Evolutionary conservation across 2,888 invertebrate species (phyloP).

Genomic region (Emmelina monodactyla): DNA sequence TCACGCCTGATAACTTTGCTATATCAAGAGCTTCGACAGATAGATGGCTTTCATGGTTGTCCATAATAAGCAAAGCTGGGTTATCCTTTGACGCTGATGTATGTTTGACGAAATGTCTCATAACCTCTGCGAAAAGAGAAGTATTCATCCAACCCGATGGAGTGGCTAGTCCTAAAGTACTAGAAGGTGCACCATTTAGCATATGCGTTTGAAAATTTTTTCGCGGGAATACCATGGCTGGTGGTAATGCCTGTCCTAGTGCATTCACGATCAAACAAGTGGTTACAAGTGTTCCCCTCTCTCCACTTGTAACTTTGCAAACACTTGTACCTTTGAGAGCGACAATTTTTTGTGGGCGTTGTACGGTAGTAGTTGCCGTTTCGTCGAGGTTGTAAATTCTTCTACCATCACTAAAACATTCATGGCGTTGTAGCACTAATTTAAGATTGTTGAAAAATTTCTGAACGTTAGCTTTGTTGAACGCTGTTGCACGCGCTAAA

Average conservation of each 20-base stretch:
- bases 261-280: conserved; percentile 16
- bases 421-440: conserved; percentile 11
- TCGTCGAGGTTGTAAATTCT: conserved; percentile 13
- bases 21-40: conserved; percentile 14
- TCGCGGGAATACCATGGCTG: conserved; percentile 15
- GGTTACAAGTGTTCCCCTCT: conserved; percentile 11
- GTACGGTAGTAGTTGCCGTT: conserved; percentile 13
- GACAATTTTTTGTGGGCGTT: conserved; percentile 4
- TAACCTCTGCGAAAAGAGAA: conserved; percentile 8
- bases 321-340: conserved; percentile 5
- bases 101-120: too few relatives aligned
- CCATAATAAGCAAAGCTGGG: conserved; percentile 2
- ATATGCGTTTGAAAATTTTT: conserved; percentile 12
- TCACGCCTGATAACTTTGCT: too few relatives aligned
- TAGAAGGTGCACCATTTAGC: conserved; percentile 13
- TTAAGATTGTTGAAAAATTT: conserved; percentile 14
- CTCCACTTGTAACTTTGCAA: conserved; percentile 8
- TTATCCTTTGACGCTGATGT: not conserved
- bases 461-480: conserved; percentile 8
- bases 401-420: conserved; percentile 8
- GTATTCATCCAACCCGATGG: conserved; percentile 8
- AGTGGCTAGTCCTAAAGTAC: conserved; percentile 13
- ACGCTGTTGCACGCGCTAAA: conserved; percentile 13
- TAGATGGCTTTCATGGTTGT: conserved; percentile 7
- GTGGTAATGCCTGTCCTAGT: conserved; percentile 12